Evolutionary conservation across 2,888 invertebrate species (phyloP), one percentile per base, ranked within the genome.

Genomic region (Aleiodes alternator): DNA sequence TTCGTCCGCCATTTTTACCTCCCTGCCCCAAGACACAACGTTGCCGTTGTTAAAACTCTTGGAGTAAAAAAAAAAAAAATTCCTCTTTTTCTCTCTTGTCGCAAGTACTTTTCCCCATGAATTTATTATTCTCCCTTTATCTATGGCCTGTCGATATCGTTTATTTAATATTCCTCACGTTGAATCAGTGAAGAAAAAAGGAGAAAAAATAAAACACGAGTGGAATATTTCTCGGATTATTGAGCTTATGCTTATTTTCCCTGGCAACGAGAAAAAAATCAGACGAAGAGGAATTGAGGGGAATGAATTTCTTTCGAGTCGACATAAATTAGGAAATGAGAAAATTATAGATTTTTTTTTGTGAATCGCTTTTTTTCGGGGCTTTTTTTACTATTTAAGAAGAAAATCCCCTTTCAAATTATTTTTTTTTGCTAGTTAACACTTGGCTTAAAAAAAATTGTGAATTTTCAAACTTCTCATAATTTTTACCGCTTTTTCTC

Each of bases 21-120:
- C 75, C 75, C 70, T 69, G 29, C 64, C 59, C 43, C 77, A 71
- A 75, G 78, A 82, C 76, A 77, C 79, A 81, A 76, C 84, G 81
- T 78, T 80, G 69, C 69, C 73, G 73, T 61, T 69, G 74, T 74
- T 43, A 43, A 43, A 9, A 43, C 59, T 69, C 59, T 31, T 31
- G 64, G 64, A 23, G 64, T n/a, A 16, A 16, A 9, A 43, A 34
- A 61, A 69, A 43, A 9, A 11, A 6, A 6, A 6, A 3, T 8
- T 43, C 43, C 38, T 5, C 6, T 7, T 38, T 43, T 43, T 43
- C 64, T 61, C 38, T 43, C 43, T 8, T 43, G 9, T 43, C 3
- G 7, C 8, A 43, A 7, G 43, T 11, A 43, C 43, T 43, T 43
- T 53, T 16, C 29, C 48, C 14, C 59, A 14, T 11, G 34, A 16